Base-by-base conservation (phyloP, 2,797 vertebrate genomes). In the Chelidonichthys spinosus region DNA sequence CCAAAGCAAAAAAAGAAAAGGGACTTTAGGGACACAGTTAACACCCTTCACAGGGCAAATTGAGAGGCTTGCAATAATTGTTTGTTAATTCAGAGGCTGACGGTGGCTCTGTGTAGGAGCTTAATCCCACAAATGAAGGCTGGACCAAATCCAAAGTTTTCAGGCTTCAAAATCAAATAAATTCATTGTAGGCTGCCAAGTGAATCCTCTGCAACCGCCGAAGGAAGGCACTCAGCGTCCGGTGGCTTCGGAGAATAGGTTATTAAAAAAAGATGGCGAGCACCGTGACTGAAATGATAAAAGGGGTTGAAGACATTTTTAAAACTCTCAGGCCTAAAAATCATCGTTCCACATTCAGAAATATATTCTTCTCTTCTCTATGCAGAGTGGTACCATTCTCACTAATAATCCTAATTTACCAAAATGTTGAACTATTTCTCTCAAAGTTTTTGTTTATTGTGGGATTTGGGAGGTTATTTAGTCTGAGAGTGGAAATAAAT, bases 71-170 rank as follows among this genome's bases (percentile, higher is more conserved):
- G 68, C 68, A 85, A 87, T 86, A 87, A 89, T 84, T 87, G 84
- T 87, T 84, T 87, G 79, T 82, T 89, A 84, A 90, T 84, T 90
- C 84, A 49, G 78, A 74, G 77, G 60, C 82, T 82, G 80, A 69
- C 13, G 39, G 39, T 40, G 42, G 65, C 72, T 80, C 65, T 75
- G 76, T 73, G 72, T 58, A 35, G 76, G 50, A 62, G 85, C 74
- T 82, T 89, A 84, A 87, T 87, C 85, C 72, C 32, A 63, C 79
- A 78, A 87, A 85, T 85, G 79, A 80, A 72, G 73, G 78, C 76
- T 85, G 89, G 86, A 86, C 54, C 39, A 17, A 69, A 82, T 88
- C 89, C 89, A 88, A 76, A 72, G 67, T 82, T 55, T 76, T 64
- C 76, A 77, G 79, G 76, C 81, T 66, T 74, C 67, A 61, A 82